Evolutionary conservation across 2,888 invertebrate species (phyloP).

Genomic region (Agriopis marginaria): DNA sequence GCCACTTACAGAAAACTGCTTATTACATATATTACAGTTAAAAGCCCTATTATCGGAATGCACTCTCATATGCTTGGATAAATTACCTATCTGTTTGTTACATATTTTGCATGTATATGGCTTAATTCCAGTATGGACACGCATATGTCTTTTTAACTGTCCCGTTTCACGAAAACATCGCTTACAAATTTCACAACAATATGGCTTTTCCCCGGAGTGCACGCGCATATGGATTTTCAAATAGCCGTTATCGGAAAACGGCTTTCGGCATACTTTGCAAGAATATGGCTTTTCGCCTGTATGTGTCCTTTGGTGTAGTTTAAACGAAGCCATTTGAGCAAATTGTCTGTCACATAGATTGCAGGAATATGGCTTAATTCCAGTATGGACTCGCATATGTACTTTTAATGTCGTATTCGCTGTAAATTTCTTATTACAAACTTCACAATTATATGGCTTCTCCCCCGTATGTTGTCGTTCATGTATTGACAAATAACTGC

Average conservation of each 20-base stretch:
- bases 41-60: conserved; percentile 69
- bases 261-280: conserved; percentile 75
- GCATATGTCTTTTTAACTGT: conserved; percentile 72
- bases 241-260: conserved; percentile 78
- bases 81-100: conserved; percentile 76
- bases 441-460: conserved; percentile 71
- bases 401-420: conserved; percentile 78
- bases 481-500: conserved; percentile 77
- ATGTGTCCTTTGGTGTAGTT: conserved; percentile 74
- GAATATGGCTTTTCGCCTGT: conserved; percentile 73
- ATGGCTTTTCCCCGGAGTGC: conserved; percentile 76
- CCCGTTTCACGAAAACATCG: conserved; percentile 73
- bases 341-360: conserved; percentile 72
- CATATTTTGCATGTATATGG: conserved; percentile 78
- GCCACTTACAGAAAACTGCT: conserved; percentile 66
- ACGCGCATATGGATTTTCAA: conserved; percentile 78
- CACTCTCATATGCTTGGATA: conserved; percentile 75
- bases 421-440: conserved; percentile 76
- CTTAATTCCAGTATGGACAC: conserved; percentile 73
- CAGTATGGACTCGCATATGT: conserved; percentile 77
- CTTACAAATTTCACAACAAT: conserved; percentile 70
- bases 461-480: conserved; percentile 74
- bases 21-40: conserved; percentile 64
- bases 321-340: conserved; percentile 78
- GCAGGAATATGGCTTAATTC: conserved; percentile 74